A percentile compares a stretch with the other conserved stretches of the same genome.
phyloP scores from a whole-genome alignment of 1,140 invertebrate species.

The Meloidogyne chitwoodi region DNA sequence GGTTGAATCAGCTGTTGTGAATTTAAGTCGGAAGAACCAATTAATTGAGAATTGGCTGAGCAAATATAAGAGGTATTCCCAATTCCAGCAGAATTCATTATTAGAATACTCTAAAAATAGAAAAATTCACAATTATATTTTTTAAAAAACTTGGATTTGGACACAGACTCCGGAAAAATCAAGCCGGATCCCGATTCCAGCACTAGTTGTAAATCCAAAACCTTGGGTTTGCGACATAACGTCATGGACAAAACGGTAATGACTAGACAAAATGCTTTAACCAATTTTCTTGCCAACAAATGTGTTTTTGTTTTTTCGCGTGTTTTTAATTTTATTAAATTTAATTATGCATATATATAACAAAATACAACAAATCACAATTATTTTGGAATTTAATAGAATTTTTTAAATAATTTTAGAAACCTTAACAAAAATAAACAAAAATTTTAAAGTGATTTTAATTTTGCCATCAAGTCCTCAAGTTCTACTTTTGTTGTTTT shows the following conservation, averaged over 20 bases:
- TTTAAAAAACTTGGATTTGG: too few relatives aligned
- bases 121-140: too few relatives aligned
- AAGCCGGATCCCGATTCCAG: too few relatives aligned
- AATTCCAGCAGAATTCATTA: background rate
- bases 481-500: background rate
- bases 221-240: too few relatives aligned
- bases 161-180: too few relatives aligned
- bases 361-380: background rate
- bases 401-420: background rate
- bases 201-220: too few relatives aligned
- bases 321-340: too few relatives aligned
- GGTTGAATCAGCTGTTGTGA: conserved; percentile 3
- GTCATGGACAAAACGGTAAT: too few relatives aligned
- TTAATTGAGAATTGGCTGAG: conserved; percentile 7
- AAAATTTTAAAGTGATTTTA: background rate
- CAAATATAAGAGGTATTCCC: conserved; percentile 6
- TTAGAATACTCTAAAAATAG: too few relatives aligned
- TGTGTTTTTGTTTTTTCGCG: too few relatives aligned
- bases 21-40: background rate
- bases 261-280: too few relatives aligned
- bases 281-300: too few relatives aligned
- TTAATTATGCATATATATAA: background rate
- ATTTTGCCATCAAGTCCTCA: background rate
- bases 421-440: background rate
- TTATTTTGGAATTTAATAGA: background rate